phyloP scores from a whole-genome alignment of 37 sponge, comb jelly and placozoan species.

The Halichondria panicea region DNA sequence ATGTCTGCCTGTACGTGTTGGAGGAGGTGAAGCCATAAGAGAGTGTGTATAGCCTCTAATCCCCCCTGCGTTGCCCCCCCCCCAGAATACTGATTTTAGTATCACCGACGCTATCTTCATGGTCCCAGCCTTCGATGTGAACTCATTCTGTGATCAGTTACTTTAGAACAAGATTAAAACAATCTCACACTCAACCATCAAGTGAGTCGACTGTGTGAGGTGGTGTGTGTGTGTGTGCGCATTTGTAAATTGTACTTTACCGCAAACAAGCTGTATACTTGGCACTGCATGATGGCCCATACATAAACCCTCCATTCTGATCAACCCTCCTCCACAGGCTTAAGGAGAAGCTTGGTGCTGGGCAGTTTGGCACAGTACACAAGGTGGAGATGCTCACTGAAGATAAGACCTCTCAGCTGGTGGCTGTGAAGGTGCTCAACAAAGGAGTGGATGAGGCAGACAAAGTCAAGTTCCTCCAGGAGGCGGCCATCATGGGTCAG shows the following conservation, averaged over 20 bases:
- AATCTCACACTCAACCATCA: not conserved
- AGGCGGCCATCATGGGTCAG: slow-evolving; percentile 62
- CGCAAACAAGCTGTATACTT: too few species aligned
- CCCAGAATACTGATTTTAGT: not conserved
- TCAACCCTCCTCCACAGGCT: not conserved
- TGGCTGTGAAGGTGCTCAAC: slow-evolving; percentile 46
- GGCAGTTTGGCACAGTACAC: slow-evolving; percentile 54
- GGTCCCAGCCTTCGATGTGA: not conserved
- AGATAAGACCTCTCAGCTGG: not conserved
- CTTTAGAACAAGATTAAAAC: not conserved
- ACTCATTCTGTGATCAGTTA: not conserved
- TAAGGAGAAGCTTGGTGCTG: slow-evolving; percentile 22
- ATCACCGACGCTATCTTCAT: not conserved
- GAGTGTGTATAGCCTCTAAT: too few species aligned
- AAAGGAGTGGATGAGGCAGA: slow-evolving; percentile 11
- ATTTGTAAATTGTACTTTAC: too few species aligned
- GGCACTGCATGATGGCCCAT: not conserved
- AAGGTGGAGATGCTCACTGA: not conserved
- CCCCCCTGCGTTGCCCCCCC: too few species aligned
- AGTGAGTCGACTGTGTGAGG: not conserved
- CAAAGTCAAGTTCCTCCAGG: slow-evolving; percentile 41
- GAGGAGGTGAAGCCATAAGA: too few species aligned
- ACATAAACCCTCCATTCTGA: not conserved
- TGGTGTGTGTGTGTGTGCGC: too few species aligned
- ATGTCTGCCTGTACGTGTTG: too few species aligned